phyloP scores from a whole-genome alignment of 53 echinoderm and acorn worm genomes.

The Holothuria scabra region DNA sequence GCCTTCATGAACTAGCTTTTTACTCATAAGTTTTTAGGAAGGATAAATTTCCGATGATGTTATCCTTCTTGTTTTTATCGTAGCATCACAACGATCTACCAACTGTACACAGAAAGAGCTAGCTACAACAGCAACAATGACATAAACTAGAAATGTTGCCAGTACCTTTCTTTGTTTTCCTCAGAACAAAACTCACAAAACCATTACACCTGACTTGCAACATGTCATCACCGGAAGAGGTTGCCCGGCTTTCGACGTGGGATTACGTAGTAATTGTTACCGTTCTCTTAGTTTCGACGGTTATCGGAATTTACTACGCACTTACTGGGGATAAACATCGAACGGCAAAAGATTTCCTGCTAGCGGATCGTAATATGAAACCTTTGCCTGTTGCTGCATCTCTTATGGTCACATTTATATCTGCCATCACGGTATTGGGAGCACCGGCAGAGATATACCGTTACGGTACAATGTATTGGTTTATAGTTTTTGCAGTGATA shows the following conservation, averaged over 20 bases:
- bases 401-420: slow-evolving; percentile 76
- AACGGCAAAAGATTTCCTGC: slow-evolving; percentile 76
- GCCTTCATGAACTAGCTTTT: no score
- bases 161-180: no score
- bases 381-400: slow-evolving; percentile 87
- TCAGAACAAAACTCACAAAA: no score
- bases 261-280: slow-evolving; percentile 79
- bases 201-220: no score
- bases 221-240: slow-evolving; percentile 23
- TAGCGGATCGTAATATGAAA: slow-evolving; percentile 81
- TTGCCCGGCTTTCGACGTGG: slow-evolving; percentile 56
- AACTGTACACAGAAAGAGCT: no score
- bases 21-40: no score
- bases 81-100: no score
- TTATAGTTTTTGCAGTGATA: slow-evolving; percentile 61
- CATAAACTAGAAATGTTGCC: no score
- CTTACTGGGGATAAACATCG: slow-evolving; percentile 76
- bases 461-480: slow-evolving; percentile 77
- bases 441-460: slow-evolving; percentile 88
- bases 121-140: no score
- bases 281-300: slow-evolving; percentile 66
- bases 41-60: no score
- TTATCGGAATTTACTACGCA: slow-evolving; percentile 78
- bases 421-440: slow-evolving; percentile 79
- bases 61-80: no score